phyloP scores from a whole-genome alignment of 2,797 vertebrate species.

The Sebastes nivosus region DNA sequence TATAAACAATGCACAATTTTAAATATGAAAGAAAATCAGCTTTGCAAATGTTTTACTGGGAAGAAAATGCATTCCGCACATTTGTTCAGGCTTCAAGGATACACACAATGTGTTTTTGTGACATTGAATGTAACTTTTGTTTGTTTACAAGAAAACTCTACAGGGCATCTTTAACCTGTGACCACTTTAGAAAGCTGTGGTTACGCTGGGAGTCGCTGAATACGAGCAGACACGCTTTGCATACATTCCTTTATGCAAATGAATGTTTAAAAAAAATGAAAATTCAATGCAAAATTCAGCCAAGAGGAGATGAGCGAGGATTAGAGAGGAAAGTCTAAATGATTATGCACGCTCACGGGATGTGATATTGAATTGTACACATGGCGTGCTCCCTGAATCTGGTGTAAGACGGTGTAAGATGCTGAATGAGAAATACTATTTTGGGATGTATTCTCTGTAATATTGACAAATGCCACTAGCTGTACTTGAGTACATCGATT shows the following conservation, averaged over 20 bases:
- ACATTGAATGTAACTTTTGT: neutral
- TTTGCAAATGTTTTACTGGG: neutral
- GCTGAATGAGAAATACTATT: neutral
- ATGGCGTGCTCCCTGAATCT: neutral
- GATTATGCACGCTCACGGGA: conserved; percentile 25
- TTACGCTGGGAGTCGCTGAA: neutral
- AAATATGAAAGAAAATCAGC: neutral
- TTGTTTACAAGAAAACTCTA: neutral
- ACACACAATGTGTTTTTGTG: neutral
- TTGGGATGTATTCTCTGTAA: neutral
- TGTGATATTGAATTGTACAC: conserved; percentile 15
- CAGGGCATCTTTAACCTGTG: neutral
- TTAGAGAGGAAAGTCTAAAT: conserved; percentile 24
- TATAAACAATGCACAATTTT: neutral
- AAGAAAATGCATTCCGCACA: neutral
- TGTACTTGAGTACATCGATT: neutral
- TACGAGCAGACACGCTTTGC: conserved; percentile 1
- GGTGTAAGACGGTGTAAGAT: neutral
- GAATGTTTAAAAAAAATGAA: conserved; percentile 24
- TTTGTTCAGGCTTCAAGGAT: neutral
- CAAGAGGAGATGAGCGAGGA: conserved; percentile 30
- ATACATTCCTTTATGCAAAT: conserved; percentile 2
- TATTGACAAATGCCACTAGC: neutral
- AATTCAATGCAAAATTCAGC: conserved; percentile 8
- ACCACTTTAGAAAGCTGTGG: neutral